Conservation (phyloP, 2,797 vertebrate species). For the Nannoperca obscura region DNA sequence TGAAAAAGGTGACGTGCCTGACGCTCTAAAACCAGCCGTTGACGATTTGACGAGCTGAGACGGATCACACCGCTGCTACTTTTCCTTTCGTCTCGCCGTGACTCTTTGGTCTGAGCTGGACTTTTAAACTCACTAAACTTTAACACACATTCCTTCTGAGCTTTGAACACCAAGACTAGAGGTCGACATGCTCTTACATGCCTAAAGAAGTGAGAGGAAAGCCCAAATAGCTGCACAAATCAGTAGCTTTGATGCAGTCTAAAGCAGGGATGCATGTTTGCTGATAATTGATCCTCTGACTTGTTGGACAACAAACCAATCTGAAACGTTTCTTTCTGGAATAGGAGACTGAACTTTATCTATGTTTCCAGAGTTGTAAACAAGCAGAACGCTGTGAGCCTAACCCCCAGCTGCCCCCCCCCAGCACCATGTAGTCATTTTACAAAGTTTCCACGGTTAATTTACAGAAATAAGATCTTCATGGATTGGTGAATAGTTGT, state of each 20-base stretch:
- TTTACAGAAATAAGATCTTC: background rate
- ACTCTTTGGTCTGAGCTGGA: too few relatives aligned
- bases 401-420: constrained; percentile 1
- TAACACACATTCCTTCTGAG: too few relatives aligned
- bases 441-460: background rate
- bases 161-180: background rate
- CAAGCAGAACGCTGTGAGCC: background rate
- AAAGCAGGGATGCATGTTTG: background rate
- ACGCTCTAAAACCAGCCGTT: too few relatives aligned
- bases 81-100: too few relatives aligned
- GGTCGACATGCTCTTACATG: background rate
- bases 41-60: too few relatives aligned
- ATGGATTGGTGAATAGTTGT: constrained; percentile 2
- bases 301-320: background rate
- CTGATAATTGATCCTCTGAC: background rate
- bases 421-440: background rate
- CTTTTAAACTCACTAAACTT: background rate
- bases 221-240: too few relatives aligned
- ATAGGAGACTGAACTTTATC: background rate
- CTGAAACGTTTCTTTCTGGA: background rate
- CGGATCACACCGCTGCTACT: too few relatives aligned
- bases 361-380: background rate
- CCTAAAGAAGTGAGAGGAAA: background rate
- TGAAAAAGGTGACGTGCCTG: too few relatives aligned
- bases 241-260: background rate